Base-by-base conservation (phyloP, 2,797 vertebrate species). In the Anas flavirostris region DNA sequence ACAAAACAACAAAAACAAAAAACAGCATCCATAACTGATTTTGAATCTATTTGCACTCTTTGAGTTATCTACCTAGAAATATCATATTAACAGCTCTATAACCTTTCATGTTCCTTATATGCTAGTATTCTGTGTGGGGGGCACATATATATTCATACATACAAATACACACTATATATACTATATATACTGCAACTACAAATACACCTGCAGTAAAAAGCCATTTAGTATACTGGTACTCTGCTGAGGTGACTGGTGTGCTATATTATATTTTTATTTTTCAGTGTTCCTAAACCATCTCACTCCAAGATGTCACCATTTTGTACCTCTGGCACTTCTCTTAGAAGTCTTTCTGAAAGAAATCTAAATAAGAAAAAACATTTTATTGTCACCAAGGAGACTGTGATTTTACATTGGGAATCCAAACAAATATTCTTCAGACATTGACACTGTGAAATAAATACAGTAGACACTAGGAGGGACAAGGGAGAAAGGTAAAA, bases 371-470 rank as follows among this genome's bases (percentile, higher is more conserved):
- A 46, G 81, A 59, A 90, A 90, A 91, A 86, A 90, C 68, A 17
- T 4, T 58, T 33, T 33, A 79, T 41, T 89, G 88, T 96, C 92
- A 48, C 22, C 86, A 94, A 91, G 91, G 90, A 95, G 62, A 79
- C 50, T 39, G 50, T 53, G 73, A 52, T 19, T 75, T 29, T 37
- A 66, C 46, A 14, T 8, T 67, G 59, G 68, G 86, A 94, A 86
- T 92, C 46, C 74, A 90, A 82, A 93, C 28, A 86, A 41, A 46
- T 53, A 60, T 25, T 53, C 44, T 87, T 50, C 66, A 89, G 76
- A 28, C 0, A 4, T 33, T 85, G 55, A 33, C 11, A 41, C 1
- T 64, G 48, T 23, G 58, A 63, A 87, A 79, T 82, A 43, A 86
- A 84, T 48, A 25, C 6, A 68, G 63, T 41, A 25, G 66, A 67